Evolutionary conservation across 2,113 vertebrate genomes (phyloP).

Genomic region (Potamarius usumacintae): DNA sequence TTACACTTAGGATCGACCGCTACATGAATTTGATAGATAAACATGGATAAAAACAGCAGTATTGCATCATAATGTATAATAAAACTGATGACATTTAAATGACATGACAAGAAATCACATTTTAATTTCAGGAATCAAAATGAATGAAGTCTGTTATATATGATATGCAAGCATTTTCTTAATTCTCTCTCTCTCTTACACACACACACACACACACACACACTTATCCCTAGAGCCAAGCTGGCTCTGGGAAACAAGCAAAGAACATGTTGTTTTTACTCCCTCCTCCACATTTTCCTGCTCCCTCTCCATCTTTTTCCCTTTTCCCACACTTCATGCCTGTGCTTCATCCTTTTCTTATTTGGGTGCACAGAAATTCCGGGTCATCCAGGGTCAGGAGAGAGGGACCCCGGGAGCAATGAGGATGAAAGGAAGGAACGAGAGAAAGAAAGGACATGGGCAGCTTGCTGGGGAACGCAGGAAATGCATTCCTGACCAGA

Average conservation of each 20-base stretch:
- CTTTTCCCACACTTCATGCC: constrained; percentile 45
- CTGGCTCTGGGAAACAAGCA: constrained; percentile 51
- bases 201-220: neutral
- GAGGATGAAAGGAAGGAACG: constrained; percentile 9
- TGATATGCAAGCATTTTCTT: neutral
- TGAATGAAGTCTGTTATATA: neutral
- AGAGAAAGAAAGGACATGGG: constrained; percentile 33
- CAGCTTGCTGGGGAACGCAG: constrained; percentile 32
- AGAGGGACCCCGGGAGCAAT: constrained; percentile 13
- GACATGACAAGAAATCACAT: neutral
- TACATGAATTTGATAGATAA: neutral
- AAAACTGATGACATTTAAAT: neutral
- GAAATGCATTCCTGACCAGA: constrained; percentile 2
- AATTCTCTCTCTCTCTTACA: neutral
- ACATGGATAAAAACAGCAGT: neutral
- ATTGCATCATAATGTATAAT: neutral
- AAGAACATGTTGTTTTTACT: constrained; percentile 39
- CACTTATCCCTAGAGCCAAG: constrained; percentile 32
- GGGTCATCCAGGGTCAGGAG: constrained; percentile 41
- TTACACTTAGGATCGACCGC: neutral
- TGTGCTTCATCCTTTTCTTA: constrained; percentile 42
- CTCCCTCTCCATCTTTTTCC: constrained; percentile 5
- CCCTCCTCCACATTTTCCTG: constrained; percentile 46
- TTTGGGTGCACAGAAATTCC: constrained; percentile 22
- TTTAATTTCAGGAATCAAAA: neutral